These are phyloP conservation scores for Phalacrocorax brasilianus DNA, from an alignment of 2,113 vertebrate species.

Conservation along the genomic window DNA sequence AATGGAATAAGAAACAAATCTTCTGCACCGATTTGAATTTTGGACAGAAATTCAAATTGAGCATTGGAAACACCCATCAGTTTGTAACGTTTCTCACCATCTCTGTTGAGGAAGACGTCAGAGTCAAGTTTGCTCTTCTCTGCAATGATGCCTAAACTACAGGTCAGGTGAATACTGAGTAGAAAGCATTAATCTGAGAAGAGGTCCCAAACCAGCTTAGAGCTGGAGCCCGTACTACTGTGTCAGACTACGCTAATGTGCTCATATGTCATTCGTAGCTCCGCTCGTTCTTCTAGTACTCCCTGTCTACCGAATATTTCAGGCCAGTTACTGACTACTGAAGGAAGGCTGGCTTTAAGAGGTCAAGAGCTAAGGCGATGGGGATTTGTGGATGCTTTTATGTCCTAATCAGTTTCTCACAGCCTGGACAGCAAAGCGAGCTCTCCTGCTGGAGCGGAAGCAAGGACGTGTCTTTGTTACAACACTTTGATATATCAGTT, in stretches of 20 bases:
- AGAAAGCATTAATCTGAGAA: neutral
- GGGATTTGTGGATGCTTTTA: neutral
- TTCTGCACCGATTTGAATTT: neutral
- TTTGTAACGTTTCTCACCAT: fast-evolving
- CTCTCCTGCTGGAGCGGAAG: neutral
- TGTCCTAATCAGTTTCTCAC: neutral
- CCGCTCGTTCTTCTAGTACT: neutral
- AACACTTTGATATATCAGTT: neutral
- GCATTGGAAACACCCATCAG: neutral
- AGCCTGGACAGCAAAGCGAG: neutral
- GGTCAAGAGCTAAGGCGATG: fast-evolving
- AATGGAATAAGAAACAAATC: neutral
- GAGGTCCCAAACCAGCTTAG: neutral
- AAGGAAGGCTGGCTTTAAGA: neutral
- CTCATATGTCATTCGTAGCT: neutral
- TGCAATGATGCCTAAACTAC: no score
- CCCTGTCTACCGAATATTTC: neutral
- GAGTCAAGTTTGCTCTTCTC: neutral
- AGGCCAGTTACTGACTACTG: neutral
- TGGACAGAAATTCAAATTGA: neutral
- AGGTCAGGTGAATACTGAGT: neutral
- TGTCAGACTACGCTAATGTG: fast-evolving
- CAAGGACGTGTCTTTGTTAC: fast-evolving
- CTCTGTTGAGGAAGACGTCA: neutral
- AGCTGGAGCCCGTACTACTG: neutral